Evolutionary conservation across 2,888 invertebrate genomes (phyloP).

Genomic region (Sicus ferrugineus): DNA sequence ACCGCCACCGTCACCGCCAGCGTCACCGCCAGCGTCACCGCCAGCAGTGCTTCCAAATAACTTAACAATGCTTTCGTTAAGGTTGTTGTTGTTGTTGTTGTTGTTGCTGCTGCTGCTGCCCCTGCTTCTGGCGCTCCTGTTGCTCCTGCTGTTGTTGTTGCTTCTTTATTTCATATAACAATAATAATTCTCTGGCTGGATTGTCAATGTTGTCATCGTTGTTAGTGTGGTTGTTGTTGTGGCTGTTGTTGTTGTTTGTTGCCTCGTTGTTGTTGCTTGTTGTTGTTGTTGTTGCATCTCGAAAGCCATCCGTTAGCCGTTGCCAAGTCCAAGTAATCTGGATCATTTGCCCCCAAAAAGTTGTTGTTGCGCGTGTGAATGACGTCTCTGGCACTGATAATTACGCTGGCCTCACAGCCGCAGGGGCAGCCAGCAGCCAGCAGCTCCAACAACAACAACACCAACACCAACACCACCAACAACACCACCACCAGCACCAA

Average conservation of each 20-base stretch:
- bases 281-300: constrained; percentile 13
- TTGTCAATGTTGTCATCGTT: constrained; percentile 32
- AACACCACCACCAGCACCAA: too few species aligned
- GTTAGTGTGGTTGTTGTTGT: too few species aligned
- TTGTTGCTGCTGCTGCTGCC: not conserved
- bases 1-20: too few species aligned
- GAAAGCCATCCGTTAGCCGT: constrained; percentile 10
- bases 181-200: constrained; percentile 25
- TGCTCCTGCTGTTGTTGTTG: not conserved
- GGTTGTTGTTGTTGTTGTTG: not conserved
- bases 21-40: too few species aligned
- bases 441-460: not conserved
- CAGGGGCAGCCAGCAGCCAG: too few species aligned
- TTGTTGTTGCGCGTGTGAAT: constrained; percentile 20
- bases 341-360: constrained; percentile 26
- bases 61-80: constrained; percentile 8
- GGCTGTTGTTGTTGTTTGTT: too few species aligned
- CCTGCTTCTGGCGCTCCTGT: not conserved
- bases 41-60: constrained; percentile 11
- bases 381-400: constrained; percentile 11
- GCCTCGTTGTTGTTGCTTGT: too few species aligned
- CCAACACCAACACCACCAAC: too few species aligned
- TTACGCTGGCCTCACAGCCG: not conserved
- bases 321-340: constrained; percentile 27
- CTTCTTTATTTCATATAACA: not conserved